Base-by-base conservation (phyloP, 2,113 vertebrate species). In the Centropus bengalensis region DNA sequence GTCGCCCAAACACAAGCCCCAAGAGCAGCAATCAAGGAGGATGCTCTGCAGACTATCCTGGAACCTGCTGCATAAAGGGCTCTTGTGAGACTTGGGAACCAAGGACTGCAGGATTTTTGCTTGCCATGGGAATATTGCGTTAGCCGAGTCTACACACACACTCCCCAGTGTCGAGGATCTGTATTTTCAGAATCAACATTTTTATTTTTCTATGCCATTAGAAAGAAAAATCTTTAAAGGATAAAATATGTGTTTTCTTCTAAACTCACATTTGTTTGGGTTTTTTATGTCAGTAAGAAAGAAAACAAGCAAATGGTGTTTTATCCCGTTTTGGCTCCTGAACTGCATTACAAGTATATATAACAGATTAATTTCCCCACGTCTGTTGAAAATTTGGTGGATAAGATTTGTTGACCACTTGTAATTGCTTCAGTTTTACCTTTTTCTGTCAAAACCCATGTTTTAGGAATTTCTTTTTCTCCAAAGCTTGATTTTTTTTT, bases 251-350 rank as follows among this genome's bases (percentile, higher is more conserved):
- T 9, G 14, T 68, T 92, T 82, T 89, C 62, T 42, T 47, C 86
- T 36, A 32, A 85, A 85, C 75, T 1, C 75, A 30, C 68, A 24
- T 60, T 89, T 89, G 16, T 14, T 89, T 78, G 5, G n/a, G 24
- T 2, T 30, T n/a, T n/a, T 87, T 77, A 45, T 79, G n/a, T 76
- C 74, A 71, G 23, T 15, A 85, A 78, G 45, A 90, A 88, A 83
- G 55, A 70, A 85, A 91, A 91, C 18, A 87, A 85, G 58, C 70
- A 93, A 96, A 91, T 68, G 69, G 63, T 44, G 44, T 62, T 89
- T 75, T 64, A 79, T 68, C 24, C 19, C 85, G 44, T 52, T 93
- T 71, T 62, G 62, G 82, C 58, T 86, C 33, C 70, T 82, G 26
- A 92, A 70, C 14, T 33, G 26, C 75, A 56, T 68, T 91, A 26